phyloP scores from a whole-genome alignment of 2,888 invertebrate species.

The Steinernema carpocapsae region DNA sequence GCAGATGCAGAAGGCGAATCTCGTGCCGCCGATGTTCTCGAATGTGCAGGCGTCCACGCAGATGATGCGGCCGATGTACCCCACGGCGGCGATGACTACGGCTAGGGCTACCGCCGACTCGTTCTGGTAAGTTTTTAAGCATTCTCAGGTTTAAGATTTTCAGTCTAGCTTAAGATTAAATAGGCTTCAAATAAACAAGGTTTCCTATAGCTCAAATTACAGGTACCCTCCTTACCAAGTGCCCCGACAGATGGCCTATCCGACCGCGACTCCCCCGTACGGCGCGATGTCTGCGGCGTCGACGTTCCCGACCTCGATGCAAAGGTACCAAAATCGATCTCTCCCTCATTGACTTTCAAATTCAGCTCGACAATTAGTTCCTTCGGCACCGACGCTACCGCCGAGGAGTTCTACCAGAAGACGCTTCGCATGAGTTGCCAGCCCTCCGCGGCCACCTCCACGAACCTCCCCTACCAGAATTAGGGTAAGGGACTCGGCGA shows the following conservation, averaged over 20 bases:
- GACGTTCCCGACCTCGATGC: conserved; percentile 55
- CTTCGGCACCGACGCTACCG: conserved; percentile 57
- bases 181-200: too few relatives aligned
- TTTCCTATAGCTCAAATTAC: too few relatives aligned
- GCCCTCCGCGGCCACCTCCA: conserved; percentile 8
- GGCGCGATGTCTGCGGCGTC: conserved; percentile 46
- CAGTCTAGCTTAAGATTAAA: background rate
- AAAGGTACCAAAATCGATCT: conserved; percentile 48
- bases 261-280: conserved; percentile 59
- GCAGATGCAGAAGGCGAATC: conserved; percentile 64
- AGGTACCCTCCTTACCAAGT: conserved; percentile 58
- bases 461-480: conserved; percentile 33
- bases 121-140: conserved; percentile 37
- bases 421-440: conserved; percentile 44
- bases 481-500: background rate
- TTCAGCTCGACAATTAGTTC: conserved; percentile 51
- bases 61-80: conserved; percentile 48
- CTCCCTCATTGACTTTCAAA: conserved; percentile 4
- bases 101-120: conserved; percentile 37
- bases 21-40: conserved; percentile 41
- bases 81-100: conserved; percentile 36
- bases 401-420: conserved; percentile 62
- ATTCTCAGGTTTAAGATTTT: conserved; percentile 3
- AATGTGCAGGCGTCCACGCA: conserved; percentile 32
- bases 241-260: conserved; percentile 64